A percentile compares a stretch with the other conserved stretches of the same genome.
These are phyloP conservation scores for Philypnodon macrostomus DNA, from an alignment of 2,797 vertebrate genomes.

Conservation along the genomic window DNA sequence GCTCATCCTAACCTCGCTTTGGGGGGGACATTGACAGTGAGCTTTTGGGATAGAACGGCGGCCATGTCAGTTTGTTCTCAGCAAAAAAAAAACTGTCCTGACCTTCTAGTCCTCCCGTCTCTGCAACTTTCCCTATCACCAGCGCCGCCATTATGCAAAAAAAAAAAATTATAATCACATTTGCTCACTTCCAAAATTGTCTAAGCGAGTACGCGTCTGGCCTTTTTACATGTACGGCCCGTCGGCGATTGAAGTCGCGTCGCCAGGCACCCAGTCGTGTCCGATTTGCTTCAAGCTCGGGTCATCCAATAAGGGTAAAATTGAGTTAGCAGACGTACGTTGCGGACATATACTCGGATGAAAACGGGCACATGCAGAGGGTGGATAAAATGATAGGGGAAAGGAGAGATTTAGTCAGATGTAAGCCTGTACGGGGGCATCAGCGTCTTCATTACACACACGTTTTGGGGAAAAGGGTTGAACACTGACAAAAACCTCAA, in stretches of 20 bases:
- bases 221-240: conserved; percentile 67
- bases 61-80: conserved; percentile 36
- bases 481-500: neutral
- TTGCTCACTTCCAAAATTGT: conserved; percentile 54
- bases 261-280: conserved; percentile 64
- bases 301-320: conserved; percentile 33
- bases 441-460: conserved; percentile 54
- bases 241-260: conserved; percentile 31
- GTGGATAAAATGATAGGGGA: conserved; percentile 14
- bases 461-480: neutral
- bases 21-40: conserved; percentile 19
- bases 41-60: conserved; percentile 18
- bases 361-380: conserved; percentile 23
- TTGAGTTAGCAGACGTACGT: conserved; percentile 46
- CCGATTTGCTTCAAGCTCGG: conserved; percentile 52
- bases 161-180: conserved; percentile 61
- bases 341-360: conserved; percentile 44
- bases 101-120: conserved; percentile 56
- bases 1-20: conserved; percentile 26
- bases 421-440: conserved; percentile 47
- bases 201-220: conserved; percentile 60
- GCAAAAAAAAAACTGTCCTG: too few relatives aligned
- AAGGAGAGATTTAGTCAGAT: too few relatives aligned
- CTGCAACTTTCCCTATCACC: conserved; percentile 33
- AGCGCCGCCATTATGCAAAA: conserved; percentile 58